Conservation (phyloP, 2,113 vertebrate species). For the Phoxinus phoxinus region DNA sequence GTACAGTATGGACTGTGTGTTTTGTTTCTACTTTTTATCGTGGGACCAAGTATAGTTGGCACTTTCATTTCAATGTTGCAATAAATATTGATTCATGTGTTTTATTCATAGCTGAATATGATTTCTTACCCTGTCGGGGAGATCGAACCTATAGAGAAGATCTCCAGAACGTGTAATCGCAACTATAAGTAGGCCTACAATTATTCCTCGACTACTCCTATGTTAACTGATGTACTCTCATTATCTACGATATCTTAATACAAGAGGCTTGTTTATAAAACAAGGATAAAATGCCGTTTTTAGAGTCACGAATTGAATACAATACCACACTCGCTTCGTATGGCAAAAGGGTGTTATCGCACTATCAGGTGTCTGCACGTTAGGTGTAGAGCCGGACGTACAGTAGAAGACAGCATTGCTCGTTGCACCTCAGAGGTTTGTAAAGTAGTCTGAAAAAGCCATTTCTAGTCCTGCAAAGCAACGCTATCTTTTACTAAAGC, state of each 20-base stretch:
- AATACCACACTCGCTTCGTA: background rate
- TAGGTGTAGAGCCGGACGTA: conserved; percentile 46
- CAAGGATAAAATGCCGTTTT: conserved; percentile 34
- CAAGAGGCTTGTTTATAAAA: conserved; percentile 66
- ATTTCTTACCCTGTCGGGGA: conserved; percentile 54
- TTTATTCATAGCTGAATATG: conserved; percentile 35
- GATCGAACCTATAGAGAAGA: conserved; percentile 41
- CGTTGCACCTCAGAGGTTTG: conserved; percentile 73
- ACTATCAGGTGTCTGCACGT: conserved; percentile 39
- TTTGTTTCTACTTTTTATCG: conserved; percentile 67
- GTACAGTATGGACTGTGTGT: conserved; percentile 76
- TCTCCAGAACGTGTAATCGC: conserved; percentile 51
- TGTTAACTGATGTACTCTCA: conserved; percentile 38
- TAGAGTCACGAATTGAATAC: background rate
- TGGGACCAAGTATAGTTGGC: conserved; percentile 77
- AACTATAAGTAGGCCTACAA: conserved; percentile 55
- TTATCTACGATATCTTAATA: conserved; percentile 59
- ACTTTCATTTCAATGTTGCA: conserved; percentile 73
- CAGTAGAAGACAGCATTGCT: conserved; percentile 65
- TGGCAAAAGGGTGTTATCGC: conserved; percentile 41
- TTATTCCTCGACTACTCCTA: conserved; percentile 35
- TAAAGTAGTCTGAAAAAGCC: conserved; percentile 70
- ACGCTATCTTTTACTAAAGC: conserved; percentile 67
- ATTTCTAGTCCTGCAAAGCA: conserved; percentile 71
- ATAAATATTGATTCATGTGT: conserved; percentile 60